These are phyloP conservation scores for Pseudomyrmex concolor DNA, from an alignment of 1,140 invertebrate species.

Conservation along the genomic window DNA sequence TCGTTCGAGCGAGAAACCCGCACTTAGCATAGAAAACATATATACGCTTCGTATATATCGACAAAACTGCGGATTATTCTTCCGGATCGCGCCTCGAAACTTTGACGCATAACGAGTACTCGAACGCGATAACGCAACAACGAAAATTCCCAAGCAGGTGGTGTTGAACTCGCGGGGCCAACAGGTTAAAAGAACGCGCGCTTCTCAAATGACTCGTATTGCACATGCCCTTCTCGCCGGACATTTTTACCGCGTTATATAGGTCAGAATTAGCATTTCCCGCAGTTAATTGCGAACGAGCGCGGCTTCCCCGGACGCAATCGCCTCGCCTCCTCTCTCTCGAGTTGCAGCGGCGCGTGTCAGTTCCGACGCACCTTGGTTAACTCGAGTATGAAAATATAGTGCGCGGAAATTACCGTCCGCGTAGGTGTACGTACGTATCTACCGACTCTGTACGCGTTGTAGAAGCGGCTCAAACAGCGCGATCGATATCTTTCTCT, in stretches of 20 bases:
- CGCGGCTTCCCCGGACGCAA: slow-evolving; percentile 47
- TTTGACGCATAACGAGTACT: slow-evolving; percentile 6
- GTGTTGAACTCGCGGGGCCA: slow-evolving; percentile 29
- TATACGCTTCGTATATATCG: slow-evolving; percentile 36
- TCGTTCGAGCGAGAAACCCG: slow-evolving; percentile 28
- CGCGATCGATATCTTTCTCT: slow-evolving; percentile 50
- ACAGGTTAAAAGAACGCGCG: slow-evolving; percentile 62
- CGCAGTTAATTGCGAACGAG: slow-evolving; percentile 73
- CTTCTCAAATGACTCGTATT: slow-evolving; percentile 61
- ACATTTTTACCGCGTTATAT: slow-evolving; percentile 71
- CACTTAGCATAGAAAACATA: neutral
- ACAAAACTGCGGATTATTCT: slow-evolving; percentile 48
- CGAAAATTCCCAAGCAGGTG: slow-evolving; percentile 71
- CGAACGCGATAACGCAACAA: slow-evolving; percentile 71
- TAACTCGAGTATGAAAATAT: slow-evolving; percentile 50
- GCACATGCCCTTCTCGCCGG: slow-evolving; percentile 75
- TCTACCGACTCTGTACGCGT: no score
- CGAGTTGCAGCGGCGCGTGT: slow-evolving; percentile 58
- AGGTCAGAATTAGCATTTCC: slow-evolving; percentile 78
- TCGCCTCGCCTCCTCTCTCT: slow-evolving; percentile 5
- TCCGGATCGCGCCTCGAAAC: slow-evolving; percentile 53
- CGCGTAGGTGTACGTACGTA: slow-evolving; percentile 34
- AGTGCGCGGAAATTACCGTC: slow-evolving; percentile 51
- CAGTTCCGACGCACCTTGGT: slow-evolving; percentile 50
- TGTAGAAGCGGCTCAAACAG: slow-evolving; percentile 30